Evolutionary conservation across 30 jellyfish, hydroid and myxozoan species (phyloP).

Genomic region (Hydractinia symbiolongicarpus): DNA sequence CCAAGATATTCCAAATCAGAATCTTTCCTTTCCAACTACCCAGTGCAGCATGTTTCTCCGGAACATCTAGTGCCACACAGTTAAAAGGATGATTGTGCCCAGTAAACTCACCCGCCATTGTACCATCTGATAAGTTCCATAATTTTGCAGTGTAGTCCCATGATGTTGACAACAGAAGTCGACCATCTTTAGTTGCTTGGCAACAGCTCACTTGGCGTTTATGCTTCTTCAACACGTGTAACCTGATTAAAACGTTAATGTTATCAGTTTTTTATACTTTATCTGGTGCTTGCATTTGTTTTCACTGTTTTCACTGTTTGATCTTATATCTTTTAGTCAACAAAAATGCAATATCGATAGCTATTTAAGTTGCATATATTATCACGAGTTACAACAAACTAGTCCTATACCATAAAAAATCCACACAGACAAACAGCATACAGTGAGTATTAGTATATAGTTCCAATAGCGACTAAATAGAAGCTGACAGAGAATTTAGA

Average conservation of each 20-base stretch:
- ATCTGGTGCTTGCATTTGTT: too few relatives aligned
- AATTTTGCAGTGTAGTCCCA: conserved; percentile 43
- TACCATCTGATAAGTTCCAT: conserved; percentile 41
- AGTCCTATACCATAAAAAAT: too few relatives aligned
- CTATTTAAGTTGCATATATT: too few relatives aligned
- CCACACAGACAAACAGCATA: too few relatives aligned
- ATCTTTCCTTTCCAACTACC: conserved; percentile 85
- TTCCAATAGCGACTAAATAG: too few relatives aligned
- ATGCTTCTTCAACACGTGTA: conserved; percentile 47
- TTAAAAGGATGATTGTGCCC: conserved; percentile 55
- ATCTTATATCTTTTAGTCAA: too few relatives aligned
- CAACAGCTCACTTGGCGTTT: conserved; percentile 65
- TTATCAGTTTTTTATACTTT: neutral
- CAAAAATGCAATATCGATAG: too few relatives aligned
- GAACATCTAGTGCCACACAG: conserved; percentile 54
- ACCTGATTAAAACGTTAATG: conserved; percentile 23
- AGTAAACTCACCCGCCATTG: conserved; percentile 26
- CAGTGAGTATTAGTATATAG: too few relatives aligned
- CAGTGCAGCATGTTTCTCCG: conserved; percentile 60
- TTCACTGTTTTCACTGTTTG: too few relatives aligned
- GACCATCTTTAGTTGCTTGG: conserved; percentile 52
- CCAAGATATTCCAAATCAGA: conserved; percentile 61
- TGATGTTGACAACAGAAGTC: conserved; percentile 56
- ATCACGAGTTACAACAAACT: too few relatives aligned
- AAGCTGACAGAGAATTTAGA: too few relatives aligned